A percentile compares a stretch with the other conserved stretches of the same genome.
Evolutionary conservation across 64 coral and sea anemone genomes (phyloP).

Genomic region (Montipora sp.): DNA sequence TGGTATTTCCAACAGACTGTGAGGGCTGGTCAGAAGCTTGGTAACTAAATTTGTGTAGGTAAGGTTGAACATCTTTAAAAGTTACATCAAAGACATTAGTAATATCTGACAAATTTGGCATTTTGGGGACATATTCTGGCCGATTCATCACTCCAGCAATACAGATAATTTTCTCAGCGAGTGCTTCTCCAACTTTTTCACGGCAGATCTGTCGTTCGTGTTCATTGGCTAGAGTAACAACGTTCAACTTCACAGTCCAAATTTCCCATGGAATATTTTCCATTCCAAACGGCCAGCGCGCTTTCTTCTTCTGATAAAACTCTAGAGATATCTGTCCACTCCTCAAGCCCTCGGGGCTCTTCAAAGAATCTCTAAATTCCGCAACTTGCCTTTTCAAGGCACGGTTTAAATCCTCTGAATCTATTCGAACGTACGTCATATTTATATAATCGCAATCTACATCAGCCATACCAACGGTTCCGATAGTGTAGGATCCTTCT

Average conservation of each 20-base stretch:
- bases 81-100: constrained; percentile 92
- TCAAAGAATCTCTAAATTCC: constrained; percentile 92
- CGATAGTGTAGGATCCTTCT: constrained; percentile 96
- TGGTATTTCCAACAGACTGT: constrained; percentile 83
- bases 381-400: constrained; percentile 83
- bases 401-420: constrained; percentile 83
- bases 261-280: constrained; percentile 98
- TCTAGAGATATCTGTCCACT: constrained; percentile 92
- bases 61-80: constrained; percentile 82
- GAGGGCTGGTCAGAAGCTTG: constrained; percentile 80
- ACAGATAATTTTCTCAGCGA: constrained; percentile 92
- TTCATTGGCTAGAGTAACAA: constrained; percentile 76
- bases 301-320: constrained; percentile 99
- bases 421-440: constrained; percentile 90
- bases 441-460: constrained; percentile 95
- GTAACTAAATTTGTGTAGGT: constrained; percentile 83
- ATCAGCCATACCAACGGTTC: constrained; percentile 91
- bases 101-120: constrained; percentile 87
- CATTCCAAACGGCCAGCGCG: constrained; percentile 94
- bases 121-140: constrained; percentile 94
- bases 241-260: constrained; percentile 92
- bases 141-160: constrained; percentile 96
- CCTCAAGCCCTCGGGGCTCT: constrained; percentile 64
- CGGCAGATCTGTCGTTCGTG: constrained; percentile 95
- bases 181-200: constrained; percentile 92